A percentile compares a stretch with the other conserved stretches of the same genome.
These are phyloP conservation scores for Dichetophora obliterata DNA, from an alignment of 2,888 invertebrate species.

Conservation along the genomic window DNA sequence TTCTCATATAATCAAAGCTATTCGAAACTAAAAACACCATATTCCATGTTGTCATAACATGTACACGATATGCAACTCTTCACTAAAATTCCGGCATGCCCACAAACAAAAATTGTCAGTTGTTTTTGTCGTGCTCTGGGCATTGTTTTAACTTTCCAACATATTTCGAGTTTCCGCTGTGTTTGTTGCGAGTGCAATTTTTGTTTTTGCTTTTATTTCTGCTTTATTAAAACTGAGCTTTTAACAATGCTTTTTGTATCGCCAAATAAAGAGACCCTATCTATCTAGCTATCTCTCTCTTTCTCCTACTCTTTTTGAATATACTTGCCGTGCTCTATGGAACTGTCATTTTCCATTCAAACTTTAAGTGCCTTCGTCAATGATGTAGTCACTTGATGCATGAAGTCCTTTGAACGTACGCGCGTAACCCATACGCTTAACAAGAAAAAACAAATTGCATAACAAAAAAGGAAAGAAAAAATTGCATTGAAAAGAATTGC, in stretches of 20 bases:
- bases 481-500: too few relatives aligned
- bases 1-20: too few relatives aligned
- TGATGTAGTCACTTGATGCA: slow-evolving; percentile 25
- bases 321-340: slow-evolving; percentile 7
- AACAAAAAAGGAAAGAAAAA: too few relatives aligned
- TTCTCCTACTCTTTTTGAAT: neutral
- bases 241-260: neutral
- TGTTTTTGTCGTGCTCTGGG: too few relatives aligned
- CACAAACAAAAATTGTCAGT: too few relatives aligned
- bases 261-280: neutral
- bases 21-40: too few relatives aligned
- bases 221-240: neutral
- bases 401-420: slow-evolving; percentile 6
- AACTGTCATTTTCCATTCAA: slow-evolving; percentile 24
- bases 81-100: too few relatives aligned
- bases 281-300: neutral
- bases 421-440: neutral
- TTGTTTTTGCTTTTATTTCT: neutral
- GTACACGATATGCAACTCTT: too few relatives aligned
- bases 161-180: neutral
- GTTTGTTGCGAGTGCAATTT: neutral
- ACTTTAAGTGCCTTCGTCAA: slow-evolving; percentile 33
- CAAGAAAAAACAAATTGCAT: too few relatives aligned
- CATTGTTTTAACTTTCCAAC: neutral
- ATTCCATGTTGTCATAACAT: too few relatives aligned